These are phyloP conservation scores for Brienomyrus longianalis DNA, from an alignment of 2,113 vertebrate genomes.

Conservation along the genomic window DNA sequence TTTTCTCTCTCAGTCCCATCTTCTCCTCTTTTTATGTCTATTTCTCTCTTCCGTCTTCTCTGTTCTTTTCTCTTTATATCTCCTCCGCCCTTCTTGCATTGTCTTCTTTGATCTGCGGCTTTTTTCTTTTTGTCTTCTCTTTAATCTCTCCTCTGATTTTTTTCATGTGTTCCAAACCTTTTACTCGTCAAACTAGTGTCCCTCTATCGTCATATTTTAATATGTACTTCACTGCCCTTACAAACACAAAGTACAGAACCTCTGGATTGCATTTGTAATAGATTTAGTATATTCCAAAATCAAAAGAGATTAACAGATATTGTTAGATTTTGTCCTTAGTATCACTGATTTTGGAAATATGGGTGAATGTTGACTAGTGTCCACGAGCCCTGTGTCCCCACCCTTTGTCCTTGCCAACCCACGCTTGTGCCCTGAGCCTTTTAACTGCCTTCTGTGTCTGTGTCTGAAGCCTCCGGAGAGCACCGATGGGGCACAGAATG, in stretches of 20 bases:
- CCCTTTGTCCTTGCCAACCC: neutral
- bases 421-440: neutral
- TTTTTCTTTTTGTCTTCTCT: neutral
- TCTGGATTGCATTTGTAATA: neutral
- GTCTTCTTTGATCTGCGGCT: neutral
- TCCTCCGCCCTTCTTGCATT: neutral
- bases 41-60: neutral
- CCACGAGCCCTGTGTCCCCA: neutral
- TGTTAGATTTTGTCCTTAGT: neutral
- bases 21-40: neutral
- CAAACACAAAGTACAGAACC: neutral
- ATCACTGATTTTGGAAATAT: neutral
- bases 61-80: neutral
- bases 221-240: neutral
- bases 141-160: neutral
- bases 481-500: conserved; percentile 50
- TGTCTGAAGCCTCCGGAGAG: conserved; percentile 52
- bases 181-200: neutral
- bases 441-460: conserved; percentile 16
- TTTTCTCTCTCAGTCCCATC: too few species aligned
- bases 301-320: neutral
- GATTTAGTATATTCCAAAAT: too few species aligned
- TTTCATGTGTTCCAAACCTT: neutral
- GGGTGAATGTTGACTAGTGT: neutral
- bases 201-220: neutral